Evolutionary conservation across 2,888 invertebrate species (phyloP).

Genomic region (Xanthorhoe designata): DNA sequence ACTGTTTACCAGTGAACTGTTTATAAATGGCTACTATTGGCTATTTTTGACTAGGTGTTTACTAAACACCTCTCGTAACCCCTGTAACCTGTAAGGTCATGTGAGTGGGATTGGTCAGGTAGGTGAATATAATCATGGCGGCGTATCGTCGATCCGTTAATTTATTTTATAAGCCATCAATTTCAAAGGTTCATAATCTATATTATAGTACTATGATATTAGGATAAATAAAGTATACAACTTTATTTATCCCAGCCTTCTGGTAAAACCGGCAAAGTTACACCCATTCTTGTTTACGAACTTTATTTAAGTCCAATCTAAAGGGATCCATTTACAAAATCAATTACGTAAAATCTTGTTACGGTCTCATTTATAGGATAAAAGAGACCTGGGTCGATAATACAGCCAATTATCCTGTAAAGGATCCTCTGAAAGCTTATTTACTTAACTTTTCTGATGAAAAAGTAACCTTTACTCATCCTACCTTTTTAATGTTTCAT

Average conservation of each 20-base stretch:
- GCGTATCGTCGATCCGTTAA: too few species aligned
- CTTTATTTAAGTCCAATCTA: slow-evolving; percentile 47
- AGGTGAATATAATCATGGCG: too few species aligned
- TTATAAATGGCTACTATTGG: too few species aligned
- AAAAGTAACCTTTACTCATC: slow-evolving; percentile 4
- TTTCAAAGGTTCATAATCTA: slow-evolving; percentile 2
- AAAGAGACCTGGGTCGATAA: slow-evolving; percentile 29
- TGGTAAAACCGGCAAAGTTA: slow-evolving; percentile 12
- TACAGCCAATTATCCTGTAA: slow-evolving; percentile 27
- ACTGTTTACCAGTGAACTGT: too few species aligned
- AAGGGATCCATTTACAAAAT: slow-evolving; percentile 51
- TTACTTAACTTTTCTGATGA: slow-evolving; percentile 16
- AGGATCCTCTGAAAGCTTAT: slow-evolving; percentile 19
- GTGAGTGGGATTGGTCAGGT: too few species aligned
- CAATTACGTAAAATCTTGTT: slow-evolving; percentile 52
- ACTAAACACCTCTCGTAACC: too few species aligned
- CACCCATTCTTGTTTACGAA: slow-evolving; percentile 18
- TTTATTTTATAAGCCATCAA: neutral
- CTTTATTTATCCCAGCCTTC: slow-evolving; percentile 5
- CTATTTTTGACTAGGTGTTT: too few species aligned
- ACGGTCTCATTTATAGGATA: slow-evolving; percentile 41
- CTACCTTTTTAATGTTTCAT: neutral
- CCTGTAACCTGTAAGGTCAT: too few species aligned
- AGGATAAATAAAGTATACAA: too few species aligned
- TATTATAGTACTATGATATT: too few species aligned